phyloP scores from a whole-genome alignment of 1,140 invertebrate genomes.

The Pygmarrhopalites habei region DNA sequence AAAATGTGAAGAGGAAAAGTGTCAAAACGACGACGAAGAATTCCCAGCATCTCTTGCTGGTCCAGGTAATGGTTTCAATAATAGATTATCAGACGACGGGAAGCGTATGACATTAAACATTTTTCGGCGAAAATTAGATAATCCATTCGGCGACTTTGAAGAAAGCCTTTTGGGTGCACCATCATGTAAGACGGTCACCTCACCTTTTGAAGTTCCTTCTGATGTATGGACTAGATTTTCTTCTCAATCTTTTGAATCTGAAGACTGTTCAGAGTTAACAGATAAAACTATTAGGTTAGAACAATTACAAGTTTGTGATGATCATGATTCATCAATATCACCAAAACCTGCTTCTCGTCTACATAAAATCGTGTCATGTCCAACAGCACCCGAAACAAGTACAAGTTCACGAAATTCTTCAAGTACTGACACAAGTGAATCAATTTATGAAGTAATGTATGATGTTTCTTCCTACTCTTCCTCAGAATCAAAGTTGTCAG shows the following conservation, averaged over 20 bases:
- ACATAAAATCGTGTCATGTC: background rate
- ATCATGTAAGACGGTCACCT: background rate
- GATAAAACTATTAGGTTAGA: too few relatives aligned
- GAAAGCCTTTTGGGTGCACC: constrained; percentile 18
- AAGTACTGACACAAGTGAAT: constrained; percentile 2
- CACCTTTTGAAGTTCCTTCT: background rate
- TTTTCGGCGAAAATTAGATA: constrained; percentile 18
- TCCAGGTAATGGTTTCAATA: too few relatives aligned
- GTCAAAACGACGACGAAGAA: background rate
- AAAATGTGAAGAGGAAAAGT: background rate
- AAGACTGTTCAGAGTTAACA: too few relatives aligned
- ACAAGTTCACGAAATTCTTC: background rate
- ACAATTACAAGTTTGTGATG: too few relatives aligned
- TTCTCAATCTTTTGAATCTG: too few relatives aligned
- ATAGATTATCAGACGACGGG: constrained; percentile 1
- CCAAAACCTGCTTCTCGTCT: too few relatives aligned
- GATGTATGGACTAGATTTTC: too few relatives aligned
- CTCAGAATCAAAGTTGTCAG: too few relatives aligned
- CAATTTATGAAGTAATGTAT: constrained; percentile 24
- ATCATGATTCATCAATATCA: too few relatives aligned
- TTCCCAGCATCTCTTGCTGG: too few relatives aligned
- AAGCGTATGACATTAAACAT: constrained; percentile 35
- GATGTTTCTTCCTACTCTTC: constrained; percentile 2
- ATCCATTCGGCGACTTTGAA: constrained; percentile 36
- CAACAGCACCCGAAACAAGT: background rate